Base-by-base conservation (phyloP, 2,888 invertebrate genomes). In the Patella ulyssiponensis region DNA sequence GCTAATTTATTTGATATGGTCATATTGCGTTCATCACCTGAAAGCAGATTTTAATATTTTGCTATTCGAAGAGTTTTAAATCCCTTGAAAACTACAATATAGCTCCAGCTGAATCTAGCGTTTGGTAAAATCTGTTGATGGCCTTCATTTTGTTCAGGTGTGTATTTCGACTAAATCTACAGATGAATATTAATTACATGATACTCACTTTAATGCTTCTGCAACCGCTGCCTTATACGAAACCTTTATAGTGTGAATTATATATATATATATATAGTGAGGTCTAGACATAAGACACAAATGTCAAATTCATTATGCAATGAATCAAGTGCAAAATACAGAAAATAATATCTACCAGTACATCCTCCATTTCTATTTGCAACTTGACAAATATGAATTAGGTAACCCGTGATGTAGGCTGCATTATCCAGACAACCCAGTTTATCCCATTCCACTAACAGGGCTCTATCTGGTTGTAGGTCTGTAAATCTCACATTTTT, bases 381-480 rank as follows among this genome's bases (percentile, higher is more conserved):
- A n/a, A 83, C 79, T 11, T 70, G 76, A 78, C 87, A 87, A 64
- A 82, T 81, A 70, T 80, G 75, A 17, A 87, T 74, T 33, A 77
- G 52, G 52, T 83, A 86, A 56, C 71, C 69, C 52, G 73, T 80
- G 54, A 86, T 82, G 71, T 82, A 85, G 54, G 82, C 84, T n/a
- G 71, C 73, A 11, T 82, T 77, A 64, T 85, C 82, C 11, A 81
- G 78, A 79, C 87, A 87, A 11, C 79, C 77, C 54, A 84, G 75
- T 53, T 74, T 79, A 56, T 86, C 83, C 87, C 87, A 87, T 71
- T 84, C 81, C 27, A 87, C 71, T 70, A 79, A 77, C 33, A 87
- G 70, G 27, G 81, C 81, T 15, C 75, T 74, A 70, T 83, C 77
- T 14, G 80, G 80, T 80, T 77, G 69, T 72, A 83, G 79, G 1